Base-by-base conservation (phyloP, 2,797 vertebrate genomes). In the Anguilla pacifica region DNA sequence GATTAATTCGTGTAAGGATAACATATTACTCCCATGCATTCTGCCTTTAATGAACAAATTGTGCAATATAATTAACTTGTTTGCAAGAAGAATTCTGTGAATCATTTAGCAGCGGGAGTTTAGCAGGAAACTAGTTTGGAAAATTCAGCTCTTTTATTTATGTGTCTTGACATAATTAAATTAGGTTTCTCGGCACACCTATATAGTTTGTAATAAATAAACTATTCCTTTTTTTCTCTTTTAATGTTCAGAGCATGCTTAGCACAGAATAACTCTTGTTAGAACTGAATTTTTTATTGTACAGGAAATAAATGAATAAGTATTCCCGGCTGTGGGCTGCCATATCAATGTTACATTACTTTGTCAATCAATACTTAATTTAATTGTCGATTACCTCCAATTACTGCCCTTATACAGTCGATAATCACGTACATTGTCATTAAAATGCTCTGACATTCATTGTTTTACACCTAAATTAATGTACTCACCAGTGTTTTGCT, bases 1-100 rank as follows among this genome's bases (percentile, higher is more conserved):
- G 91, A 93, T 93, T 92, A 90, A 92, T 91, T 87, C 91, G 90
- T 88, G 91, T 92, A 89, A 90, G 90, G 91, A 91, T 92, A 92
- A 92, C 91, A 92, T 89, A 87, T 88, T 87, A 91, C 91, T 92
- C 91, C 89, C 89, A 90, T 92, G 91, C 89, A 92, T 91, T 93
- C 88, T 90, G 90, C 91, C 91, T 90, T 90, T 92, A 91, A 93
- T 93, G 92, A 93, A 93, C 92, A 93, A 91, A 93, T 92, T 91
- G 90, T 91, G 87, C 91, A 91, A 92, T 92, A 92, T 92, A 92
- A 93, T 92, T 92, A 92, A 92, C 93, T 92, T 89, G 92, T 91
- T 90, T 89, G 89, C 88, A 55, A 82, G 90, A 89, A 90, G 86
- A 91, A 89, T 91, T 89, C 90, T 91, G 86, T 85, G 91, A 90